Percentiles rank a stretch among this genome's conserved stretches.
phyloP scores from a whole-genome alignment of 2,888 invertebrate species.

The Ophion ellenae region DNA sequence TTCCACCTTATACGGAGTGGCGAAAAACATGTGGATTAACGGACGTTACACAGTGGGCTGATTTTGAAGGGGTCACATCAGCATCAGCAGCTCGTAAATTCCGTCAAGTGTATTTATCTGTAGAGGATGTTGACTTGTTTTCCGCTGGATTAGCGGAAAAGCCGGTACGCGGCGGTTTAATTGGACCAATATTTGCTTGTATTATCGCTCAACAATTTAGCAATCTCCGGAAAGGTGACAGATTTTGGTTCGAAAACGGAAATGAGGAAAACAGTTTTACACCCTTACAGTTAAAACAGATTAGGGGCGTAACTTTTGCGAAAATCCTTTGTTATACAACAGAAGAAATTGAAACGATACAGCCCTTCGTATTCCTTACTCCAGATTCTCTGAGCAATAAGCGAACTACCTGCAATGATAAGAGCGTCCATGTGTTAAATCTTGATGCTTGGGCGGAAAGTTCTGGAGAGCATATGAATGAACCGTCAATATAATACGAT shows the following conservation, averaged over 20 bases:
- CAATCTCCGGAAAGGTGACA: slow-evolving; percentile 90
- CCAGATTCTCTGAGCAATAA: slow-evolving; percentile 86
- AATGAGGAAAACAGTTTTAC: slow-evolving; percentile 90
- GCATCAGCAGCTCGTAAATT: slow-evolving; percentile 87
- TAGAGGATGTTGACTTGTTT: slow-evolving; percentile 94
- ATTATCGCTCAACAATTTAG: slow-evolving; percentile 94
- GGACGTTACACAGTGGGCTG: slow-evolving; percentile 88
- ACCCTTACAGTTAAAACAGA: slow-evolving; percentile 90
- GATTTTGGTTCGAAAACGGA: slow-evolving; percentile 92
- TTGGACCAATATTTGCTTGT: slow-evolving; percentile 95
- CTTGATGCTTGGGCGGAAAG: slow-evolving; percentile 87
- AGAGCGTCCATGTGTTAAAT: slow-evolving; percentile 85
- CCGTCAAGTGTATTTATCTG: slow-evolving; percentile 85
- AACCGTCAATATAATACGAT: background rate
- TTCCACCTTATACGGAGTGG: slow-evolving; percentile 92
- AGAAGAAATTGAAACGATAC: slow-evolving; percentile 88
- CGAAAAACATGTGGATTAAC: slow-evolving; percentile 91
- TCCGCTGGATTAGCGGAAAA: slow-evolving; percentile 93
- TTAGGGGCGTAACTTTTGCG: slow-evolving; percentile 89
- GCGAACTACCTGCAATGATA: slow-evolving; percentile 86
- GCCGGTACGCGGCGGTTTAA: slow-evolving; percentile 91
- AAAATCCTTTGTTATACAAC: slow-evolving; percentile 90
- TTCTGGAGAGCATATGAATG: background rate
- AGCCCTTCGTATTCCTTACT: slow-evolving; percentile 89
- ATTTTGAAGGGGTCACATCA: slow-evolving; percentile 89